phyloP scores from a whole-genome alignment of 35 echinoderm and acorn worm species.

The Diadema setosum region DNA sequence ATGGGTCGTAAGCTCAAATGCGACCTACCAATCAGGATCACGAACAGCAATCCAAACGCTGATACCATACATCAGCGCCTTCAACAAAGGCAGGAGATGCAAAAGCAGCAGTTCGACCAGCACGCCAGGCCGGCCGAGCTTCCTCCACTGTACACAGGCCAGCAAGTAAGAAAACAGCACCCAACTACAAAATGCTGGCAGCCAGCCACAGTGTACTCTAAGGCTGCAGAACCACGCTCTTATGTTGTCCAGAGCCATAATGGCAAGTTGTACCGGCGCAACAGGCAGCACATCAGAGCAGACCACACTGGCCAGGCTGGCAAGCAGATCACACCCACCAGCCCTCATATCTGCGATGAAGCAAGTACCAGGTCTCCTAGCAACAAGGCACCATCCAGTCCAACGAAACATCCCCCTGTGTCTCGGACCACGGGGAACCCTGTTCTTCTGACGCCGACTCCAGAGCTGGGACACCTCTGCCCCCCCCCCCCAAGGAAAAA shows the following conservation, averaged over 20 bases:
- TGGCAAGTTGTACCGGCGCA: not conserved
- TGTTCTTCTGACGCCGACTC: no score
- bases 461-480: no score
- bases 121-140: not conserved
- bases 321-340: no score
- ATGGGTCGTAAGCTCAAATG: not conserved
- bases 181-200: not conserved
- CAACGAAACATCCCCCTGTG: no score
- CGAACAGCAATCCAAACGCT: not conserved
- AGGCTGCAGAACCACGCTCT: conserved; percentile 3
- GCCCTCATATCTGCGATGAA: no score
- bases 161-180: not conserved
- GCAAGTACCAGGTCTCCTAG: no score
- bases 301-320: not conserved
- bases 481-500: no score
- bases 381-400: no score
- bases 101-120: conserved; percentile 17
- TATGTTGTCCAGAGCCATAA: not conserved
- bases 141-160: not conserved
- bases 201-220: not conserved
- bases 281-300: not conserved
- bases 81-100: not conserved
- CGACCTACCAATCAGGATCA: not conserved
- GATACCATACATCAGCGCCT: not conserved
- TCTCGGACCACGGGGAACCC: no score